These are phyloP conservation scores for Leptinotarsa rubiginosa DNA, from an alignment of 2,888 invertebrate species.

Conservation along the genomic window DNA sequence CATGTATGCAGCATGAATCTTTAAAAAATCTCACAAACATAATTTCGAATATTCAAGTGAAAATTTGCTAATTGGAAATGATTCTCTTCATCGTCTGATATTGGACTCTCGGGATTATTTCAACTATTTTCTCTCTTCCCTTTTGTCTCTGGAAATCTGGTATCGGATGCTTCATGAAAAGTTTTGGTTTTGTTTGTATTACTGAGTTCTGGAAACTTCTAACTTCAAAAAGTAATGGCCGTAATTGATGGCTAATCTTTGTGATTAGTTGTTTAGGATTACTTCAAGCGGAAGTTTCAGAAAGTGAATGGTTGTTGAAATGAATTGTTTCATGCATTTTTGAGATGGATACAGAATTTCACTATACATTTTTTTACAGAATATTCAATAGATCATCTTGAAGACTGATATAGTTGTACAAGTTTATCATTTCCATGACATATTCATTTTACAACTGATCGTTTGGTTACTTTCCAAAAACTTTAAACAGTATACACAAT, in stretches of 20 bases:
- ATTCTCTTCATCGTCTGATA: not conserved
- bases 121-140: not conserved
- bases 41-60: not conserved
- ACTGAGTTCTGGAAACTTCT: not conserved
- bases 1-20: too few relatives aligned
- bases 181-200: not conserved
- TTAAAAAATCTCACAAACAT: too few relatives aligned
- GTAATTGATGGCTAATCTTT: constrained; percentile 1
- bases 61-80: not conserved
- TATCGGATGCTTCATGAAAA: not conserved
- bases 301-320: not conserved
- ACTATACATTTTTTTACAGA: too few relatives aligned
- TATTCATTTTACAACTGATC: too few relatives aligned
- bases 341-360: too few relatives aligned
- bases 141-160: not conserved
- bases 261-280: not conserved
- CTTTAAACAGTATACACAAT: too few relatives aligned
- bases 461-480: too few relatives aligned
- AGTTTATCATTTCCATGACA: too few relatives aligned
- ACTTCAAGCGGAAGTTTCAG: not conserved
- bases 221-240: not conserved
- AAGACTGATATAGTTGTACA: too few relatives aligned
- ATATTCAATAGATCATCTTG: too few relatives aligned
- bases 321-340: not conserved
- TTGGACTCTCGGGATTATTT: not conserved